Base-by-base conservation (phyloP, 2,888 invertebrate species). In the Xylota sylvarum region DNA sequence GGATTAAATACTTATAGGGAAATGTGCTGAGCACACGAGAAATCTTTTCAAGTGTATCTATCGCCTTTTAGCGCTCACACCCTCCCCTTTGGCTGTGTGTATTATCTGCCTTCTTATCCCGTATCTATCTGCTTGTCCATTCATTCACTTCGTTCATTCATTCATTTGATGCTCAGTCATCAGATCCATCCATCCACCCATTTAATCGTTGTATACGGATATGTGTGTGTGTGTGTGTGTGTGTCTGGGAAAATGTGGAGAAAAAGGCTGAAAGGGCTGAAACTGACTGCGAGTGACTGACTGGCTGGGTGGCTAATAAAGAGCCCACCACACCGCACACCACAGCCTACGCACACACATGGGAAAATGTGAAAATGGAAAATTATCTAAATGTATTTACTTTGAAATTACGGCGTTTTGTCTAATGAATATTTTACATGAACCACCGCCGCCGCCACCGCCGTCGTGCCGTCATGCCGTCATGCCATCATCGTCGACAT, bases 341-440 rank as follows among this genome's bases (percentile, higher is more conserved):
- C 52, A 58, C 72, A 46, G 46, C 30, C 32, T 23, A n/a, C 50
- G 7, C 76, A 60, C 58, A 58, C 55, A 62, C 55, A 76, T 65
- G 81, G 50, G 70, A 50, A 85, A 76, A 81, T 77, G 77, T 78
- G 81, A 82, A 86, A 86, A 86, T 82, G 77, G 86, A 78, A 86
- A 86, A 86, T 82, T 86, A 86, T 86, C 86, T 86, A 81, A 86
- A 86, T 73, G 85, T 86, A 86, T 86, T 86, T 86, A 81, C 85
- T 82, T 86, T 73, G 72, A 77, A 81, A 86, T 86, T 86, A 86
- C 73, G 62, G 72, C 82, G 72, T 86, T 86, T 82, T 69, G 73
- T 86, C 86, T 86, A 86, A 86, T 86, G 77, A 81, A 86, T 86
- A 82, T 82, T 82, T 81, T 86, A 77, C 67, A 80, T 62, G 60